Conservation (phyloP, 2,888 invertebrate genomes). For the Phymatocera aterrima region DNA sequence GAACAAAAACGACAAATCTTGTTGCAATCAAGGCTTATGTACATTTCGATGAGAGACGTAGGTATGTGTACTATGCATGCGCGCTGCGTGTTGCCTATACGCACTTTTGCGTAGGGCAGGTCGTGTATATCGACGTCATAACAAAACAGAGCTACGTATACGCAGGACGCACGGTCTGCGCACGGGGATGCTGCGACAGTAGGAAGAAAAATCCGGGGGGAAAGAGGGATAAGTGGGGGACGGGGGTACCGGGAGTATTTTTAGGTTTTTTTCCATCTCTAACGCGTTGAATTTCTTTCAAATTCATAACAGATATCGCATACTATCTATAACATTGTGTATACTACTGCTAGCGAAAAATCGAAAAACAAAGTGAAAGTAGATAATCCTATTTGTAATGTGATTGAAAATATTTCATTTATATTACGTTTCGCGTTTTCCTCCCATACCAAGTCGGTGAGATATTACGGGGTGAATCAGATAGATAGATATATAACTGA, state of each 20-base stretch:
- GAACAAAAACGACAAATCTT: background rate
- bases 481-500: background rate
- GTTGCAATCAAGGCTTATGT: background rate
- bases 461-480: slow-evolving; percentile 14
- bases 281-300: slow-evolving; percentile 1
- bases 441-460: background rate
- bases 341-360: no score
- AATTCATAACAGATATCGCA: background rate
- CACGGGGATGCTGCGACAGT: slow-evolving; percentile 21
- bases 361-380: no score
- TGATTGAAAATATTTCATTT: no score
- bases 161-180: slow-evolving; percentile 40
- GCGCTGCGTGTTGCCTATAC: background rate
- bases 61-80: background rate
- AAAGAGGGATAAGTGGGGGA: background rate
- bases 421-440: background rate
- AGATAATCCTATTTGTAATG: no score
- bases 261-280: slow-evolving; percentile 18
- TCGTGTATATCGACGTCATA: slow-evolving; percentile 45
- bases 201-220: background rate
- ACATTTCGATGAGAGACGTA: background rate
- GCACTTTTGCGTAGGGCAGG: slow-evolving; percentile 43
- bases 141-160: slow-evolving; percentile 41
- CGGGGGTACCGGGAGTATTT: background rate
- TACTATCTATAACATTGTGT: no score